Evolutionary conservation across 2,113 vertebrate genomes (phyloP), one percentile per base, ranked within the genome.

Genomic region (Dipodomys spectabilis): DNA sequence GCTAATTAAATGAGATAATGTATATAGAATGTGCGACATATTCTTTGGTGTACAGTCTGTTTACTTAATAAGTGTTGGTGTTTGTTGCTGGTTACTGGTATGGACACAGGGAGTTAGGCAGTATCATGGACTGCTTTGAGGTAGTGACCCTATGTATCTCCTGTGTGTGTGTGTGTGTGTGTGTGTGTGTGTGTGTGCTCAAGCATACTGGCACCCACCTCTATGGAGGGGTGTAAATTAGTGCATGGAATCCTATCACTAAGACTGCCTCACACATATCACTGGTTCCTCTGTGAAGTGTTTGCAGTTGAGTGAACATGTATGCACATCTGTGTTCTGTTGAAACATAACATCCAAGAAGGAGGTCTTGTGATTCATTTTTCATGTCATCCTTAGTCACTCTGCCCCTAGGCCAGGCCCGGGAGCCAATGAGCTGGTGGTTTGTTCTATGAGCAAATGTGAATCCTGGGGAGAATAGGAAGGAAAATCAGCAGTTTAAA

Each of bases 401-500:
- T 82, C 15, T 77, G 25, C 84, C 92, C 71, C 35, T 62, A 10
- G 25, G 65, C 90, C 67, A 90, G 90, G 53, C 71, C 23, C 94
- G 64, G 83, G 93, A 94, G 96, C 82, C 79, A 75, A 82, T 27
- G 49, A 68, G 88, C 86, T 91, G 77, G 91, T 95, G 69, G 88
- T 94, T 96, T 95, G 92, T 75, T 80, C 90, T 90, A 82, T 92
- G 97, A 89, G 45, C 64, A 81, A 60, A 86, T 88, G 30, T 89
- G 88, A 88, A 83, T 92, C 90, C 65, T 18, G 35, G 32, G 92
- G 94, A 94, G 90, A 96, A 92, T 87, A 82, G 65, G 95, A 96
- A 95, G 81, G 67, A 83, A 94, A 97, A 87, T 1, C 49, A 98
- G 45, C 44, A 71, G 82, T 80, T 96, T 93, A 64, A 95, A 97